Base-by-base conservation (phyloP, 2,113 vertebrate species). In the Silurus meridionalis region DNA sequence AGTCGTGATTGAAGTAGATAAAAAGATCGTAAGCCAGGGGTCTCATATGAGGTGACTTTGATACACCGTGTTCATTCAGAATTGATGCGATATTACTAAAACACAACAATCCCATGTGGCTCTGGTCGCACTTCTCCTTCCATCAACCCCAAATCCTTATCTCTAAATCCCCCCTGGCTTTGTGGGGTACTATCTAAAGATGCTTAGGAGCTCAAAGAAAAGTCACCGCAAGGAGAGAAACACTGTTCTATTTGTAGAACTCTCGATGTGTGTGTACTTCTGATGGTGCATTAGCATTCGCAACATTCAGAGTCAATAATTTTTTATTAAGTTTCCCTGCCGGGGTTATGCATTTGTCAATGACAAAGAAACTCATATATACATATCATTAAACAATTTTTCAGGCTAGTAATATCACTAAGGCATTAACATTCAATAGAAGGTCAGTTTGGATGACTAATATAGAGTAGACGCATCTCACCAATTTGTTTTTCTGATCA, bases 1-100 rank as follows among this genome's bases (percentile, higher is more conserved):
- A 80, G 55, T 79, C 23, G 23, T 28, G 71, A 87, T 58, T 85
- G 63, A 83, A 60, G 46, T 83, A 88, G 64, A 80, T 52, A 86
- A 37, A 80, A 25, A 28, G 53, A 25, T 58, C 77, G 25, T 79
- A 79, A 79, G 53, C n/a, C 63, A 58, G 46, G 37, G 71, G 61
- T 84, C 60, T 84, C 52, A 82, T 83, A 46, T 6, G 60, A 82
- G 46, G 58, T 77, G 28, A 85, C n/a, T 67, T 46, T 71, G 75
- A 75, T 64, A 19, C 78, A 80, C 25, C 8, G 58, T 53, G 52
- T 82, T 81, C 63, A 71, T 66, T 74, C 52, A 78, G 60, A 81
- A 83, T 77, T 69, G 74, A 86, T 48, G 48, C 17, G 3, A 48
- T 72, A 64, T 78, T 77, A 48, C 37, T 82, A 66, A 86, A 82